Conservation (phyloP, 2,888 invertebrate species). For the Hartigia nigra region DNA sequence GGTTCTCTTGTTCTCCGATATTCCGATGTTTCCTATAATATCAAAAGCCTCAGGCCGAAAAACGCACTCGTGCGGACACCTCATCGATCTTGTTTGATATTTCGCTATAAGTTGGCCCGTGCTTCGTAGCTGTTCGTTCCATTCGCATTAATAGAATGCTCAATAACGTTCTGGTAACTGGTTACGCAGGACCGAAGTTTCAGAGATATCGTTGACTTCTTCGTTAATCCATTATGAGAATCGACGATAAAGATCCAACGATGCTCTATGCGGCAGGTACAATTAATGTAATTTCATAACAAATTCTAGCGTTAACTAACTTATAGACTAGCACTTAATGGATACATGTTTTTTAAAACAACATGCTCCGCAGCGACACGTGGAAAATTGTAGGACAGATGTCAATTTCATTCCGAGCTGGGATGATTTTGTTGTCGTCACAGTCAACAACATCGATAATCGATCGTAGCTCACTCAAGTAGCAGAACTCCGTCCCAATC, state of each 20-base stretch:
- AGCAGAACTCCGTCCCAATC: background rate
- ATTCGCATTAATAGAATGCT: background rate
- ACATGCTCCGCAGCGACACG: background rate
- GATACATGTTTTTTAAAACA: slow-evolving; percentile 27
- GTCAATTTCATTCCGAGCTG: background rate
- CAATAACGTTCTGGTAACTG: slow-evolving; percentile 7
- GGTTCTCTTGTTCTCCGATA: background rate
- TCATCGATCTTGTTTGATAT: background rate
- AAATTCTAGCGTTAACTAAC: slow-evolving; percentile 61
- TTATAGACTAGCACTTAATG: slow-evolving; percentile 59
- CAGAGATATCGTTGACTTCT: slow-evolving; percentile 31
- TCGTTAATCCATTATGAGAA: slow-evolving; percentile 33
- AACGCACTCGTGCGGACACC: background rate
- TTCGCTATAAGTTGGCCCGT: background rate
- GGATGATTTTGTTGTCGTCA: background rate
- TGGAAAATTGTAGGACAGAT: background rate
- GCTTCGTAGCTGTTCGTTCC: background rate
- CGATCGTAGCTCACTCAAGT: slow-evolving; percentile 9
- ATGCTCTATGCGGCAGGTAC: slow-evolving; percentile 63
- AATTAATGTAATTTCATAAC: slow-evolving; percentile 60
- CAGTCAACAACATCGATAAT: slow-evolving; percentile 1
- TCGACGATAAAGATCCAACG: slow-evolving; percentile 56
- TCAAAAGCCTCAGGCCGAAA: background rate
- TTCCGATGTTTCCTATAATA: background rate
- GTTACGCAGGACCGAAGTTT: slow-evolving; percentile 23